These are phyloP conservation scores for Tarsius wallacei DNA, from an alignment of 2,797 vertebrate genomes.

Conservation along the genomic window DNA sequence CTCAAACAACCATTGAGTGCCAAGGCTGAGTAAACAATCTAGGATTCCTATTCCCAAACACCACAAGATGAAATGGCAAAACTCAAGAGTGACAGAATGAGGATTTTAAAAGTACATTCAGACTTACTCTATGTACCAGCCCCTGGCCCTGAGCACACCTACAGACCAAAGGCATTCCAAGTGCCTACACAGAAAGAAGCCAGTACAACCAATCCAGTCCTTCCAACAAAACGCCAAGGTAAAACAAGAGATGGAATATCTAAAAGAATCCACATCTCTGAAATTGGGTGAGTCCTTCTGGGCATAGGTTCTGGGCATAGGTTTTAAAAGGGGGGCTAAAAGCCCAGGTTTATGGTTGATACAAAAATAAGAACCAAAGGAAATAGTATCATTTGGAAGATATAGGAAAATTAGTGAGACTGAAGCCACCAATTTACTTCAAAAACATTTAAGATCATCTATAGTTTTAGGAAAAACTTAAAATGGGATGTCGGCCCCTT, in stretches of 20 bases:
- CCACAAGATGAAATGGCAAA: neutral
- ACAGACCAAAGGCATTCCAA: neutral
- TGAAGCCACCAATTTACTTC: constrained; percentile 17
- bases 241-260: neutral
- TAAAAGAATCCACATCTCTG: constrained; percentile 21
- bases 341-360: constrained; percentile 40
- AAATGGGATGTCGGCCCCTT: neutral
- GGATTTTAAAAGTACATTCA: neutral
- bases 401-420: neutral
- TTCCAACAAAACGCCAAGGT: neutral
- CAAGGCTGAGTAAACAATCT: constrained; percentile 7
- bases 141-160: neutral
- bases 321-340: constrained; percentile 51
- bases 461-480: neutral
- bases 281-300: neutral
- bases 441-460: neutral
- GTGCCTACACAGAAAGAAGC: neutral
- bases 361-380: constrained; percentile 21
- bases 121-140: neutral
- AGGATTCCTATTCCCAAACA: neutral
- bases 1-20: neutral
- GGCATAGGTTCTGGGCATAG: neutral
- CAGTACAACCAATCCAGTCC: neutral
- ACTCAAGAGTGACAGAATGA: neutral
- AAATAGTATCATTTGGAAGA: neutral